Percentiles rank a stretch among this genome's conserved stretches.
Conservation (phyloP, 2,888 invertebrate species). For the Drosophila paramelanica region DNA sequence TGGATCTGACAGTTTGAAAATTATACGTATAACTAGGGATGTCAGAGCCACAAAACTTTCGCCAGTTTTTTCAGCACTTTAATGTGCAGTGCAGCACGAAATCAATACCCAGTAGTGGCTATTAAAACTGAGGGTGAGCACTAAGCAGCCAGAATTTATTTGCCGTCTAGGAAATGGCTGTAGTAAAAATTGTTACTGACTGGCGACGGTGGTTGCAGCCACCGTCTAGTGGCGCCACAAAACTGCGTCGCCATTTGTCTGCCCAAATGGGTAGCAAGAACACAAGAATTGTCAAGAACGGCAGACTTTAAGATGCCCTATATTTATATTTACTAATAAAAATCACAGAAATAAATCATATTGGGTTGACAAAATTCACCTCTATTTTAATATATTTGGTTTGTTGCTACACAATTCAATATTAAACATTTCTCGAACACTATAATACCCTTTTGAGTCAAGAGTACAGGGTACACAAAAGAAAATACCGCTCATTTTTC, state of each 20-base stretch:
- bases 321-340: background rate
- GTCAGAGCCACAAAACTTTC: slow-evolving; percentile 49
- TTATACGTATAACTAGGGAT: slow-evolving; percentile 47
- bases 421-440: background rate
- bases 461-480: background rate
- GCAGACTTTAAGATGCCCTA: slow-evolving; percentile 10
- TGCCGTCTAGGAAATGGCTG: slow-evolving; percentile 60
- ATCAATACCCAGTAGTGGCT: slow-evolving; percentile 41
- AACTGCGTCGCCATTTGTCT: slow-evolving; percentile 76
- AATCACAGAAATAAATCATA: too few species aligned
- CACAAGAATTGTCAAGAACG: background rate
- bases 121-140: background rate
- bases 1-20: slow-evolving; percentile 54
- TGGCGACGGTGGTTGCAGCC: slow-evolving; percentile 52
- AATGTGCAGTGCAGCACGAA: slow-evolving; percentile 51
- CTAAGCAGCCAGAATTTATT: slow-evolving; percentile 65
- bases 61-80: slow-evolving; percentile 40
- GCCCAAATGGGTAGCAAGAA: slow-evolving; percentile 53
- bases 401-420: too few species aligned
- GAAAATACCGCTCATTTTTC: slow-evolving; percentile 41
- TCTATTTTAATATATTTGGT: too few species aligned
- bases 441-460: accelerated
- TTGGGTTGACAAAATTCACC: too few species aligned
- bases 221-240: slow-evolving; percentile 66
- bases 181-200: slow-evolving; percentile 70